Base-by-base conservation (phyloP, 2,888 invertebrate genomes). In the Hydroisotoma schaefferi region DNA sequence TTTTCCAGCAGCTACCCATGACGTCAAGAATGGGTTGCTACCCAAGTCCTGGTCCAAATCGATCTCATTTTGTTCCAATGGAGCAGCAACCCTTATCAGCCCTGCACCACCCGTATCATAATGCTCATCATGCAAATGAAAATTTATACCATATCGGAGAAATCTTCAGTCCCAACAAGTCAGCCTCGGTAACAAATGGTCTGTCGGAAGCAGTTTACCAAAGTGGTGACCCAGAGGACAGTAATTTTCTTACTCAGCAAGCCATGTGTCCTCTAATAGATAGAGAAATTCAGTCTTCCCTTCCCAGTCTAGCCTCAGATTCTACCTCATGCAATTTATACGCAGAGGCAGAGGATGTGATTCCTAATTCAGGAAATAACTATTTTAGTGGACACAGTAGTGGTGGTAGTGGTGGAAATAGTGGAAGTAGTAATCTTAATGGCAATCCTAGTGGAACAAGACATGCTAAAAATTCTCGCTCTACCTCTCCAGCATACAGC, bases 251-350 rank as follows among this genome's bases (percentile, higher is more conserved):
- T 55, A 68, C 68, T 40, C 64, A 54, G 23, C 63, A 61, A 49
- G 46, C 60, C 26, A 58, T 68, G 54, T 67, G 63, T 55, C 70
- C 70, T 23, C 62, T 70, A 49, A 77, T 79, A 74, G 81, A 81
- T 68, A 74, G 80, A 63, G 80, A 78, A 44, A 77, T 80, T 60
- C 80, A 81, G 75, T 79, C 80, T 26, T 78, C 80, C 27, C 73
- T 80, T 48, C 79, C 80, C 28, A 76, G 76, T 70, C 70, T 75
- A 5, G 72, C 72, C n/a, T 69, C 69, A 23, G 72, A 72, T 64
- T 72, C 72, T 2, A 72, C 70, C 20, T 72, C 72, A 5, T 72
- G 72, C 55, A 72, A 72, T 63, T 59, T 72, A 28, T 72, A 72
- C 56, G 72, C 72, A 23, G 72, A 72, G 59, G 71, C 71, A 40